Evolutionary conservation across 2,888 invertebrate genomes (phyloP).

Genomic region (Nycteola revayana): DNA sequence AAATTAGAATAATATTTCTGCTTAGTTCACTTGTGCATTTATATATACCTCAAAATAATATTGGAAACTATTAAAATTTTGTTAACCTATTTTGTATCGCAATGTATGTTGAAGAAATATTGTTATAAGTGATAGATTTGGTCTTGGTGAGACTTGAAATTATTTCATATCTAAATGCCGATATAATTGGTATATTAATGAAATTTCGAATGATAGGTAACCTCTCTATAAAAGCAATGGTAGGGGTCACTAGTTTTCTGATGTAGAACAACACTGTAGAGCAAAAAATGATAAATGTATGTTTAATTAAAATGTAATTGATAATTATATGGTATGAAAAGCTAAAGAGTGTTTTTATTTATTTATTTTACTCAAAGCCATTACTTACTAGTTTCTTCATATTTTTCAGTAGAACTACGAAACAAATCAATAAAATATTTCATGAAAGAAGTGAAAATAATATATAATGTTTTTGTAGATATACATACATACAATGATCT

Average conservation of each 20-base stretch:
- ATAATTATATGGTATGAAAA: conserved; percentile 64
- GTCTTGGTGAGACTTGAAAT: conserved; percentile 20
- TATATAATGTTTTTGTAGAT: too few species aligned
- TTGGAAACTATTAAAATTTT: conserved; percentile 26
- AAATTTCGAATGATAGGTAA: conserved; percentile 14
- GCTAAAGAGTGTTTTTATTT: conserved; percentile 14
- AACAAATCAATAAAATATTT: too few species aligned
- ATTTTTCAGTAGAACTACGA: too few species aligned
- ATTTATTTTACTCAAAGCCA: too few species aligned
- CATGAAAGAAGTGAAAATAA: too few species aligned
- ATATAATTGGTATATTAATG: conserved; percentile 31
- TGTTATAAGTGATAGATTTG: conserved; percentile 23
- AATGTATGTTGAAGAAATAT: conserved; percentile 12
- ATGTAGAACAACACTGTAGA: conserved; percentile 68
- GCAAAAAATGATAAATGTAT: conserved; percentile 64
- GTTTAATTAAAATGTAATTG: conserved; percentile 69
- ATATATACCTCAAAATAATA: conserved; percentile 31
- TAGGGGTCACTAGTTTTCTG: conserved; percentile 55
- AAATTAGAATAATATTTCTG: conserved; percentile 36
- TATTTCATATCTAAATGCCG: conserved; percentile 28
- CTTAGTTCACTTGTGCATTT: conserved; percentile 43
- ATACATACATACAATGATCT: too few species aligned
- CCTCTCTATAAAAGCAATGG: conserved; percentile 44
- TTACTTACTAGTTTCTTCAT: too few species aligned
- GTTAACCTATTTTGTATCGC: conserved; percentile 14